Evolutionary conservation across 2,797 vertebrate genomes (phyloP).

Genomic region (Oreortyx pictus): DNA sequence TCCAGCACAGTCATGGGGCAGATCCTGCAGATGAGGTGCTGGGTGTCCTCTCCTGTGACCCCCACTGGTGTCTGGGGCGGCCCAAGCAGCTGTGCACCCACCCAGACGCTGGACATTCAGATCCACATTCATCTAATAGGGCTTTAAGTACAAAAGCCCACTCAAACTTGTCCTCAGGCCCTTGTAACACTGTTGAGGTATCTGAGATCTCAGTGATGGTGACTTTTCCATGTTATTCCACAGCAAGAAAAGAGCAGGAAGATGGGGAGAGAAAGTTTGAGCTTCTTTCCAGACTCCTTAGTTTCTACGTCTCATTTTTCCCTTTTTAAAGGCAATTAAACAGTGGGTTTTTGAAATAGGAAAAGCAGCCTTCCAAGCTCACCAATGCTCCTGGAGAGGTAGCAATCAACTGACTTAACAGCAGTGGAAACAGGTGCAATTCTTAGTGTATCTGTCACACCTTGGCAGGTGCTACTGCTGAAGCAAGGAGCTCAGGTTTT

Average conservation of each 20-base stretch:
- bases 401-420: constrained; percentile 80
- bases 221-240: background rate
- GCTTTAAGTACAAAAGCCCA: background rate
- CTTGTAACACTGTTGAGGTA: background rate
- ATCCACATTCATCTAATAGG: background rate
- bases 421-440: constrained; percentile 78
- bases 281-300: background rate
- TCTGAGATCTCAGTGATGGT: background rate
- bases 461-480: background rate
- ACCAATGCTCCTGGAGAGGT: constrained; percentile 65
- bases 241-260: background rate
- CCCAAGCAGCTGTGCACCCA: rapidly evolving
- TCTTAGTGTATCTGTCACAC: background rate
- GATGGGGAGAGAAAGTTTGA: background rate
- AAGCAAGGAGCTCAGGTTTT: background rate
- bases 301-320: background rate
- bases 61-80: no score
- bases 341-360: constrained; percentile 84
- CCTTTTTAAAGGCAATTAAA: constrained; percentile 77
- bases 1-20: background rate
- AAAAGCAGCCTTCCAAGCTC: constrained; percentile 81
- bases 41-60: background rate
- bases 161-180: background rate
- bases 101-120: background rate
- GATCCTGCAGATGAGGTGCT: background rate